Evolutionary conservation across 23 tunicate genomes (phyloP).

Genomic region (Ascidia mentula): DNA sequence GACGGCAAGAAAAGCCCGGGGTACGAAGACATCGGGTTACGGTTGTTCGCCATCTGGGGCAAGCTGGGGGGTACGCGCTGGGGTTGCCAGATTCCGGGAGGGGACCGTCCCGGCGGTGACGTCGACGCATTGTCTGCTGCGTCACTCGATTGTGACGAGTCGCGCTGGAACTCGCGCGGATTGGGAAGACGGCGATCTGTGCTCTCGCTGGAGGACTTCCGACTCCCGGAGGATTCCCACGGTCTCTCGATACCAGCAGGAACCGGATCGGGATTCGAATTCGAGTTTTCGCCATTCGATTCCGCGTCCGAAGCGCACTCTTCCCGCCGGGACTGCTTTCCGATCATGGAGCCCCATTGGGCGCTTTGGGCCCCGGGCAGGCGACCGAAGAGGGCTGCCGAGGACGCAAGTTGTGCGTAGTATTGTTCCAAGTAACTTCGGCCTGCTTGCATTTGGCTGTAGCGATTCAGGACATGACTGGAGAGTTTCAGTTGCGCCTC

Average conservation of each 20-base stretch:
- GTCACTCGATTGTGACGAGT: background rate
- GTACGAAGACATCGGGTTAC: background rate
- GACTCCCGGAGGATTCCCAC: conserved; percentile 9
- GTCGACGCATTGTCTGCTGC: background rate
- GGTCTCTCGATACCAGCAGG: conserved; percentile 23
- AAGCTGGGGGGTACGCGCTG: background rate
- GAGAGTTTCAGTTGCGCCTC: background rate
- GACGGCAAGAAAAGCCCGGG: background rate
- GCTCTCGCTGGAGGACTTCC: background rate
- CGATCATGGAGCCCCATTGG: background rate
- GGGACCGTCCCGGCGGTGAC: background rate
- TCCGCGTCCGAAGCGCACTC: background rate
- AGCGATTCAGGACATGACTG: background rate
- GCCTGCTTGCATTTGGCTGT: background rate
- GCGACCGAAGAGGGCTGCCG: conserved; percentile 31
- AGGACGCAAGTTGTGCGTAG: conserved; percentile 62
- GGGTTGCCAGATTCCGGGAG: background rate
- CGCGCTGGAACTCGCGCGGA: background rate
- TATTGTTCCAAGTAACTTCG: conserved; percentile 34
- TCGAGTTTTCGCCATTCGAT: background rate
- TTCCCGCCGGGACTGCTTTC: background rate
- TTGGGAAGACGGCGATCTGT: background rate
- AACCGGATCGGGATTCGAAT: background rate
- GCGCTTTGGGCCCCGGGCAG: background rate
- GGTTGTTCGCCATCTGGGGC: background rate